Evolutionary conservation across 1,140 invertebrate genomes (phyloP).

Genomic region (Drosophila neocordata): DNA sequence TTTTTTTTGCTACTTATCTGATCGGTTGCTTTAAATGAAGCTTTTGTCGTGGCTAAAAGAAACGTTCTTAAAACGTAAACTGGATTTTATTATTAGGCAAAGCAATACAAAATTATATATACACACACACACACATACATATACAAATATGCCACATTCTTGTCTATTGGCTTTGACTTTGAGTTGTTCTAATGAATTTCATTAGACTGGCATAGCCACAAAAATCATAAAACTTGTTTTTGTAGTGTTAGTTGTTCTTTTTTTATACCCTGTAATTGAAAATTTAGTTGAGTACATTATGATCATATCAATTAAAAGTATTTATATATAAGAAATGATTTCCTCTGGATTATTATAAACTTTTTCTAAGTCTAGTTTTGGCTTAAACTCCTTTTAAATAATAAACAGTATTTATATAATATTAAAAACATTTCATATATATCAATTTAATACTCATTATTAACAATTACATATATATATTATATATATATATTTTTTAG

Average conservation of each 20-base stretch:
- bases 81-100: conserved; percentile 77
- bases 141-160: conserved; percentile 63
- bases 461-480: too few relatives aligned
- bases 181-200: conserved; percentile 81
- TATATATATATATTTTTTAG: too few relatives aligned
- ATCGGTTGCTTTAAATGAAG: conserved; percentile 74
- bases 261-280: conserved; percentile 35
- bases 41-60: conserved; percentile 68
- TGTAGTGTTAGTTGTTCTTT: conserved; percentile 11
- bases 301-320: too few relatives aligned
- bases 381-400: too few relatives aligned
- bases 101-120: conserved; percentile 15
- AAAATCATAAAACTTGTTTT: conserved; percentile 68
- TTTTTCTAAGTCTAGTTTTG: too few relatives aligned
- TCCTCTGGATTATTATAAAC: too few relatives aligned
- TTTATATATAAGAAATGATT: too few relatives aligned
- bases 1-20: conserved; percentile 58
- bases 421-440: too few relatives aligned
- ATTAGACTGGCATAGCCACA: conserved; percentile 50
- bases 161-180: conserved; percentile 44
- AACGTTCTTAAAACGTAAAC: conserved; percentile 59
- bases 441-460: too few relatives aligned
- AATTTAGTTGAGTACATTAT: too few relatives aligned
- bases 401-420: too few relatives aligned
- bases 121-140: conserved; percentile 12